Evolutionary conservation across 2,797 vertebrate species (phyloP), one percentile per base, ranked within the genome.

Genomic region (Morus bassanus): DNA sequence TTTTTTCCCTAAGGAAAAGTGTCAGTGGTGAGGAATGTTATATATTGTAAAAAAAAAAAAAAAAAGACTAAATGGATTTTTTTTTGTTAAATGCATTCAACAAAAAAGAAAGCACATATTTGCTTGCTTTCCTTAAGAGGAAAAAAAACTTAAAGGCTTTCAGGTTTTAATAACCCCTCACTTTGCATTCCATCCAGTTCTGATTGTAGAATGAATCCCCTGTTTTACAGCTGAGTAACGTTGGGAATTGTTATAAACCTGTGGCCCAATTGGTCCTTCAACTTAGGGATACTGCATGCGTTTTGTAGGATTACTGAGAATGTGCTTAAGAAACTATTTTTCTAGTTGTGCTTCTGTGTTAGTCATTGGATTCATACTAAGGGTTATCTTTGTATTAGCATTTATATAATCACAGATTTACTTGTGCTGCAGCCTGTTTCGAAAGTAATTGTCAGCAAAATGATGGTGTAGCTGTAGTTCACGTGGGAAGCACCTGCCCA

Each of bases 401-500:
- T 93, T 86, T 86, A 56, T 37, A 56, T 85, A 88, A 85, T 95
- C 76, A 45, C 54, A 63, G 89, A 63, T 93, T 84, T 83, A 67
- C 83, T 90, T 82, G 76, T 54, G 46, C 93, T 75, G 67, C 39
- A 76, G 83, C 63, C 67, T 76, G 56, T 63, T 90, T 45, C 59
- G 74, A 86, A 88, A 63, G 74, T 56, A 82, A 13, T 76, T 76
- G 67, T 60, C 4, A 7, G 31, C 43, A 81, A 88, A 84, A 31
- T 19, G 35, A 51, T 75, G 65, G 33, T 28, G n/a, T 72, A 23
- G 75, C 82, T 61, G 57, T 65, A 28, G 57, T 22, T 89, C 5
- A 9, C 0, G 11, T 0, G 0, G 22, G 46, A 76, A 65, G 35
- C 0, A 1, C 76, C 68, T 83, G 80, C 46, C 50, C 3, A 0